Conservation (phyloP, 2,113 vertebrate genomes). For the Macquaria australasica region DNA sequence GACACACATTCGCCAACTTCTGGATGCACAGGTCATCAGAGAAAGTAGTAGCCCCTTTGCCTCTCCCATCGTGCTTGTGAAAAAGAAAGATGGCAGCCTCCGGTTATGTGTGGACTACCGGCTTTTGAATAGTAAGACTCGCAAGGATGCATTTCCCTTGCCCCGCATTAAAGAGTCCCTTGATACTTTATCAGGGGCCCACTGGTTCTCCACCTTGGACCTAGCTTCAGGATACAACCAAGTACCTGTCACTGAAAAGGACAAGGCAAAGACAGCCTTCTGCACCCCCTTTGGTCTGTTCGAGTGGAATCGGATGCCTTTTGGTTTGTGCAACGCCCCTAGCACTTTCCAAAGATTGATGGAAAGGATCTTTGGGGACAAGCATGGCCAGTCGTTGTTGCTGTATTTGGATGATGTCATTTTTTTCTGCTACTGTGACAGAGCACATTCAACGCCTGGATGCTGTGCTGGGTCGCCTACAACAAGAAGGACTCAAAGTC, state of each 20-base stretch:
- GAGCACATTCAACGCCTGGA: conserved; percentile 16
- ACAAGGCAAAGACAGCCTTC: neutral
- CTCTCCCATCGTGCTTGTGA: conserved; percentile 13
- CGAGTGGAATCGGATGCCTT: conserved; percentile 12
- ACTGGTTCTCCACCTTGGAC: neutral
- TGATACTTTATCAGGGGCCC: neutral
- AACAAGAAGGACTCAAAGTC: neutral
- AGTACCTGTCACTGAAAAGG: neutral
- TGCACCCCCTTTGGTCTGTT: neutral
- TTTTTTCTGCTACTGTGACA: conserved; percentile 10
- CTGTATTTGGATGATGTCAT: conserved; percentile 30
- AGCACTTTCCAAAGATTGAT: neutral
- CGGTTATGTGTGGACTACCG: neutral
- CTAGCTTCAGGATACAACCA: too few relatives aligned
- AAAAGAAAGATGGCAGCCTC: conserved; percentile 10
- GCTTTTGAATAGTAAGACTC: conserved; percentile 3
- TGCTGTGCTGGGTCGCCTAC: neutral
- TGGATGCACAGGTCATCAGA: too few relatives aligned
- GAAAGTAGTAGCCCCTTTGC: too few relatives aligned
- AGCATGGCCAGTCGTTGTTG: conserved; percentile 11
- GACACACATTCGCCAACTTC: too few relatives aligned
- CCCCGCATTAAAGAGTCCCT: conserved; percentile 23
- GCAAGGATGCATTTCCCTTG: conserved; percentile 22
- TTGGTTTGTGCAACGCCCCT: neutral
- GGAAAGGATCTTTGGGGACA: conserved; percentile 4